Evolutionary conservation across 2,113 vertebrate species (phyloP), one percentile per base, ranked within the genome.

Genomic region (mouse (Mus musculus)): DNA sequence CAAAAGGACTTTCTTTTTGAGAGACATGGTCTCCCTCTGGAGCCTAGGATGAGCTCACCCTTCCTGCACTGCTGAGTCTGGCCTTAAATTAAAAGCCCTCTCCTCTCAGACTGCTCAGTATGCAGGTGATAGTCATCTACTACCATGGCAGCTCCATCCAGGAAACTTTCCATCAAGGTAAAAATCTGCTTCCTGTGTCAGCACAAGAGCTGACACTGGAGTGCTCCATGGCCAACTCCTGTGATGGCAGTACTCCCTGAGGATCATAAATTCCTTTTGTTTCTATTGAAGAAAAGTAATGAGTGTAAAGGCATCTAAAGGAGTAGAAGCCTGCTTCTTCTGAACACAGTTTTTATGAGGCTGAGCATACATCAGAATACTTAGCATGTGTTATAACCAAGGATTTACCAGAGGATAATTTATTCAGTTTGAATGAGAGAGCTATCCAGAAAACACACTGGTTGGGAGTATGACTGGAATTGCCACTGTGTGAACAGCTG

Each of bases 251-350:
- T 46, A 94, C 88, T 92, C 42, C 2, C 22, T 59, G 65, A 28
- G 26, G 78, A 71, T 2, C 92, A 49, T 95, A 36, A 80, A 65
- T 28, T 78, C 80, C 11, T 3, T 36, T 69, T 4, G 76, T 52
- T 95, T 92, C 36, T 96, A 97, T 97, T 91, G 39, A 95, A 77
- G 73, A 61, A 91, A 81, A 17, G 10, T 77, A 92, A 88, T 93
- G 67, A 80, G 56, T 89, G 36, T n/a, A 39, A 88, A 95, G 30
- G 78, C 72, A 94, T 85, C 17, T n/a, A 19, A 94, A 94, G 73
- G 6, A 39, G 59, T 6, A 81, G n/a, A 86, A 61, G 42, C 11
- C 12, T 88, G 67, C 3, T 85, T 63, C 13, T 6, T 72, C 49
- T 85, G 61, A 81, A 67, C 1, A 1, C 75, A 19, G 17, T 82